Percentiles rank a stretch among this genome's conserved stretches.
These are phyloP conservation scores for Sebastes wilsoni DNA, from an alignment of 2,797 vertebrate species.

Conservation along the genomic window DNA sequence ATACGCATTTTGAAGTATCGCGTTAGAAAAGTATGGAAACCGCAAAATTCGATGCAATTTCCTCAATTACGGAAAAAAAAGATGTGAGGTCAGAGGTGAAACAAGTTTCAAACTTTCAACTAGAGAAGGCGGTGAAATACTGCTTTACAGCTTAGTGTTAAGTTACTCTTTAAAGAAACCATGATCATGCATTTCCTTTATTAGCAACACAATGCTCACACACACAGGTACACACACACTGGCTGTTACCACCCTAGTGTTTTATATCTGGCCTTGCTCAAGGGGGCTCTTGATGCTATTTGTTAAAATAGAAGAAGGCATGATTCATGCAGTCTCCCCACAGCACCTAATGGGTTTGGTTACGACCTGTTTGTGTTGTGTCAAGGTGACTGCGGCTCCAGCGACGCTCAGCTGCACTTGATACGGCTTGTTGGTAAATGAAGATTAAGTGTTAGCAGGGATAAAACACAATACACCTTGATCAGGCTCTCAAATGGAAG, in stretches of 20 bases:
- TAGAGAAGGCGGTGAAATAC: neutral
- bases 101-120: neutral
- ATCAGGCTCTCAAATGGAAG: slow-evolving; percentile 77
- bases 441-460: slow-evolving; percentile 66
- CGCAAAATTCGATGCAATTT: fast-evolving
- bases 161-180: neutral
- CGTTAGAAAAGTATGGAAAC: no score
- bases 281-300: slow-evolving; percentile 6
- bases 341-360: slow-evolving; percentile 29
- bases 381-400: slow-evolving; percentile 67
- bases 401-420: slow-evolving; percentile 57
- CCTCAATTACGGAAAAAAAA: fast-evolving
- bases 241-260: neutral
- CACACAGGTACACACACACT: neutral
- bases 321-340: neutral
- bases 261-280: slow-evolving; percentile 19
- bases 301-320: neutral
- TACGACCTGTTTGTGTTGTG: slow-evolving; percentile 57
- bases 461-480: slow-evolving; percentile 83
- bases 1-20: no score
- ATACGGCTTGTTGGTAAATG: slow-evolving; percentile 64
- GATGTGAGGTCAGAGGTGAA: neutral
- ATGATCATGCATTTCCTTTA: neutral
- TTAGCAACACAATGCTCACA: neutral
- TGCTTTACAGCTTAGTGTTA: neutral